Conservation (phyloP, 2,888 invertebrate species). For the Eumerus sabulonum region DNA sequence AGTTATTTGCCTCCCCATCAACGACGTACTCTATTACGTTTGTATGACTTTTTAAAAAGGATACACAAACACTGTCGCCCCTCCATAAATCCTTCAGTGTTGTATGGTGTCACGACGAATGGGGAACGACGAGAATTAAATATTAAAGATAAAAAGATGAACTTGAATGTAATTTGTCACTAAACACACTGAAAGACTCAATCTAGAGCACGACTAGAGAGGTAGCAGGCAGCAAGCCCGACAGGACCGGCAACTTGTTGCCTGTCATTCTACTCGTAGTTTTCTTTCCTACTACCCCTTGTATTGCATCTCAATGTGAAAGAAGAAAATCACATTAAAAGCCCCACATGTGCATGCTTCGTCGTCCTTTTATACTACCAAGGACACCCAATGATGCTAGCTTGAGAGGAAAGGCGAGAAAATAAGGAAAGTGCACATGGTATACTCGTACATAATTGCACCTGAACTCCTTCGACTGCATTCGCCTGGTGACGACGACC, state of each 20-base stretch:
- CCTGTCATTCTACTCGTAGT: slow-evolving; percentile 54
- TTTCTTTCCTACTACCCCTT: slow-evolving; percentile 32
- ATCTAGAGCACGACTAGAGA: slow-evolving; percentile 46
- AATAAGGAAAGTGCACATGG: slow-evolving; percentile 4
- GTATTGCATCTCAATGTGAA: slow-evolving; percentile 35
- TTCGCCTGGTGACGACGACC: slow-evolving; percentile 2
- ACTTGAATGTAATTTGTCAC: slow-evolving; percentile 65
- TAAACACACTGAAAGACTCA: slow-evolving; percentile 42
- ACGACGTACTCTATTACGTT: slow-evolving; percentile 42
- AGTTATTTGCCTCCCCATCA: slow-evolving; percentile 61
- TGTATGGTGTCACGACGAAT: too few species aligned
- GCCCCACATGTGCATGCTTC: slow-evolving; percentile 38
- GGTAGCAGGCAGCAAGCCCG: background rate
- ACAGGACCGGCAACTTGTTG: slow-evolving; percentile 48
- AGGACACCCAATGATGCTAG: slow-evolving; percentile 44
- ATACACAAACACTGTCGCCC: slow-evolving; percentile 12
- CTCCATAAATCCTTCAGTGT: background rate
- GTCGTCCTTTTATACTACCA: slow-evolving; percentile 51
- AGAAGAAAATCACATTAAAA: slow-evolving; percentile 64
- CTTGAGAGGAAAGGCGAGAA: background rate
- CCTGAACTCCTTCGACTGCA: slow-evolving; percentile 42
- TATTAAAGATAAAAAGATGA: slow-evolving; percentile 62
- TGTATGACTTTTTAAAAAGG: slow-evolving; percentile 23
- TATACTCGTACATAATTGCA: slow-evolving; percentile 58
- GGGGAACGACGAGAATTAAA: slow-evolving; percentile 39